A percentile compares a stretch with the other conserved stretches of the same genome.
phyloP scores from a whole-genome alignment of 1,140 invertebrate genomes.

The Lucilia sericata region DNA sequence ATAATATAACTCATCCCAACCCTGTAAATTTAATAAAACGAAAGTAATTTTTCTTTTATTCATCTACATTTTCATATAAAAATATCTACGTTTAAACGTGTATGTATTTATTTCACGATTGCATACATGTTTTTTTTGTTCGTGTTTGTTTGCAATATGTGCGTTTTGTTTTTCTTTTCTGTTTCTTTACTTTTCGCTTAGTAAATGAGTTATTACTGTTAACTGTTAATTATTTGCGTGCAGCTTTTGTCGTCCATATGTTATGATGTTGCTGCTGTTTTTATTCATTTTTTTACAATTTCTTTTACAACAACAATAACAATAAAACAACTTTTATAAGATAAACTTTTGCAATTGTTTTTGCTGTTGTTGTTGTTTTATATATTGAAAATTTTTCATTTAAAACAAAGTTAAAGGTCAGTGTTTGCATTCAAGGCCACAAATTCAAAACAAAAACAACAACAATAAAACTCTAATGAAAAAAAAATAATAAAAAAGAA shows the following conservation, averaged over 20 bases:
- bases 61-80: too few species aligned
- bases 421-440: conserved; percentile 21
- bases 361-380: conserved; percentile 16
- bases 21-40: too few species aligned
- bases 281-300: neutral
- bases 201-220: conserved; percentile 3
- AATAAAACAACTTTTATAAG: neutral
- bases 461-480: neutral
- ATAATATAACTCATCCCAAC: too few species aligned
- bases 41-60: too few species aligned
- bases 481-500: neutral
- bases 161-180: neutral
- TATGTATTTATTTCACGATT: too few species aligned
- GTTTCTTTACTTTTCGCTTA: neutral
- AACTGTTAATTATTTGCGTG: neutral
- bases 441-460: neutral
- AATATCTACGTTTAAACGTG: too few species aligned
- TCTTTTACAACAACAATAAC: neutral
- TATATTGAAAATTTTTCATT: neutral
- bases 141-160: neutral
- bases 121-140: too few species aligned
- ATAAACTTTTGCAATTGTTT: conserved; percentile 24
- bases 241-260: neutral
- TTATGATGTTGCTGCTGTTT: neutral
- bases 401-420: conserved; percentile 27